phyloP scores from a whole-genome alignment of 2,113 vertebrate species.

The Mugil cephalus region DNA sequence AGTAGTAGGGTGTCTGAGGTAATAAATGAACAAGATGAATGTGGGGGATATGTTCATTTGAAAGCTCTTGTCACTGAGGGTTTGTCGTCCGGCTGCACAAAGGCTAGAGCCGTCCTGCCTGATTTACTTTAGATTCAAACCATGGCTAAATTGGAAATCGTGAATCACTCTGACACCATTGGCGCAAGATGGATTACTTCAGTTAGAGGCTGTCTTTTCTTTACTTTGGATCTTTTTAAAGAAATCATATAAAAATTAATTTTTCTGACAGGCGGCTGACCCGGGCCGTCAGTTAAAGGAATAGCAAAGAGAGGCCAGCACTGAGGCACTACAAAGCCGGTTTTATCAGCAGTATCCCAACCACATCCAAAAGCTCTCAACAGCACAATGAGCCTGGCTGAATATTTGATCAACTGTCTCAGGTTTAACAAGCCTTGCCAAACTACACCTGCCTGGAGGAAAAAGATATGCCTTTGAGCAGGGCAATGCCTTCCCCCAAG shows the following conservation, averaged over 20 bases:
- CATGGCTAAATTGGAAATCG: slow-evolving; percentile 86
- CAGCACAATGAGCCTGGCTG: slow-evolving; percentile 69
- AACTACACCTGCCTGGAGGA: slow-evolving; percentile 75
- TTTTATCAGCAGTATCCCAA: slow-evolving; percentile 57
- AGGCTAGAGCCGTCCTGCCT: slow-evolving; percentile 75
- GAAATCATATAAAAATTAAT: slow-evolving; percentile 78
- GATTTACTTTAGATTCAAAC: slow-evolving; percentile 87
- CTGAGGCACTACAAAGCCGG: slow-evolving; percentile 68
- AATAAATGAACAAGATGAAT: slow-evolving; percentile 80
- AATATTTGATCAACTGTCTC: slow-evolving; percentile 80
- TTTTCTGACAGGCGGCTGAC: slow-evolving; percentile 72
- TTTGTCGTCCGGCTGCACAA: slow-evolving; percentile 74
- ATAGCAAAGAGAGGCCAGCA: slow-evolving; percentile 43
- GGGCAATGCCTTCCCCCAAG: slow-evolving; percentile 57
- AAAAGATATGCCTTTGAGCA: slow-evolving; percentile 73
- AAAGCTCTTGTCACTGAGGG: slow-evolving; percentile 66
- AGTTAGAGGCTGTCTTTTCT: slow-evolving; percentile 79
- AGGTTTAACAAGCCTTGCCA: slow-evolving; percentile 77
- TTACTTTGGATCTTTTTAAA: slow-evolving; percentile 77
- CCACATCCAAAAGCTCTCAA: slow-evolving; percentile 67
- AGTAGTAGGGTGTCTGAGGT: slow-evolving; percentile 56
- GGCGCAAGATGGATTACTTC: slow-evolving; percentile 86
- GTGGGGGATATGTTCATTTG: slow-evolving; percentile 77
- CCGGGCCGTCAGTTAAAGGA: slow-evolving; percentile 71
- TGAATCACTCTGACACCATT: slow-evolving; percentile 86